phyloP scores from a whole-genome alignment of 2,797 vertebrate genomes.

The Oreonectes daqikongensis region DNA sequence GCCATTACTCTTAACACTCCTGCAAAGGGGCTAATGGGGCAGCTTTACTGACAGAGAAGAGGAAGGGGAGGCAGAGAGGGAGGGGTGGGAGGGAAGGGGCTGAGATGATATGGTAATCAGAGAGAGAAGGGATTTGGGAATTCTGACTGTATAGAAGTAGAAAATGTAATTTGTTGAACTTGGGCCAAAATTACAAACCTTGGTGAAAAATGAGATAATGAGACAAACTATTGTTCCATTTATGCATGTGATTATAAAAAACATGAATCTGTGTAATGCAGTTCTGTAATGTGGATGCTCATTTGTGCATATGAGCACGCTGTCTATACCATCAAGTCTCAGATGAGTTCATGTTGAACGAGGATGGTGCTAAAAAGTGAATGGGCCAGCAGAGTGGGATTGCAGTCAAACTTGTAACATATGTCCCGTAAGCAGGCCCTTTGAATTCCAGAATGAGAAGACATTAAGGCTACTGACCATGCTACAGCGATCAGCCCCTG shows the following conservation, averaged over 20 bases:
- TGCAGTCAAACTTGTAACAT: conserved; percentile 16
- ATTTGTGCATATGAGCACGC: conserved; percentile 11
- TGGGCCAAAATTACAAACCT: conserved; percentile 38
- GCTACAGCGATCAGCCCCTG: conserved; percentile 27
- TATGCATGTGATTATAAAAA: conserved; percentile 44
- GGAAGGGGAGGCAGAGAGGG: conserved; percentile 60
- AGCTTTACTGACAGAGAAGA: conserved; percentile 70
- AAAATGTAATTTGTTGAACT: conserved; percentile 43
- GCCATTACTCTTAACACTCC: conserved; percentile 87
- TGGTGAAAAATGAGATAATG: conserved; percentile 45
- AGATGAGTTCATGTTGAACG: neutral
- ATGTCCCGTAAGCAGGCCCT: conserved; percentile 4
- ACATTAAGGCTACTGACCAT: conserved; percentile 22
- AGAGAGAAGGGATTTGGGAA: conserved; percentile 59
- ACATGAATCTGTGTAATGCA: conserved; percentile 32
- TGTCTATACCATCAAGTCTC: conserved; percentile 5
- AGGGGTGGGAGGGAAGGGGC: conserved; percentile 38
- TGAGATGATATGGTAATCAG: conserved; percentile 60
- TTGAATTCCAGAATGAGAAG: neutral
- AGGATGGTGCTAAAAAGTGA: conserved; percentile 37
- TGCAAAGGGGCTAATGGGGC: conserved; percentile 83
- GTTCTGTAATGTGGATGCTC: conserved; percentile 31
- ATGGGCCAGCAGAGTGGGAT: conserved; percentile 1
- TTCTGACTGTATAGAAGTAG: conserved; percentile 46
- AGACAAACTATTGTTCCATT: conserved; percentile 39